Conservation (phyloP, 2,113 vertebrate species). For the Anarhynchus alexandrinus region DNA sequence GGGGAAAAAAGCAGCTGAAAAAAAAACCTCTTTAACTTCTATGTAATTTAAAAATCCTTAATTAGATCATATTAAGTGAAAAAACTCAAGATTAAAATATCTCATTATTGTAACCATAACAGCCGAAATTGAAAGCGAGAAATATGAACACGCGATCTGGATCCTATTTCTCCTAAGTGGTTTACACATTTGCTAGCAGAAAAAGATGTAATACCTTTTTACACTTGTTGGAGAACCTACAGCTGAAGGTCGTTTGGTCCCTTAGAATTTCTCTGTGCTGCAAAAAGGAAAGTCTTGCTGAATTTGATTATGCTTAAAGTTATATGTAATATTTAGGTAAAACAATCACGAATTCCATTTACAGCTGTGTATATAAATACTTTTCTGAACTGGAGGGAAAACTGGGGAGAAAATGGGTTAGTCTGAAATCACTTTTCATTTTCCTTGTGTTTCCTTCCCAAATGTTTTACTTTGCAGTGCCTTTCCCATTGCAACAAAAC, state of each 20-base stretch:
- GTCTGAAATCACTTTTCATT: background rate
- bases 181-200: background rate
- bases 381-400: background rate
- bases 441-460: background rate
- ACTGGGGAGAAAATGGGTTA: background rate
- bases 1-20: background rate
- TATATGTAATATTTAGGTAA: background rate
- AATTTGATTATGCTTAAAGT: background rate
- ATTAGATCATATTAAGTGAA: slow-evolving; percentile 60
- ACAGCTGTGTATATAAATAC: background rate
- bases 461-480: background rate
- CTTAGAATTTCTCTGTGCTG: background rate
- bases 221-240: background rate
- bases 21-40: slow-evolving; percentile 20
- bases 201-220: background rate
- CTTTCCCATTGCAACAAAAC: background rate
- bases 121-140: background rate
- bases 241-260: background rate
- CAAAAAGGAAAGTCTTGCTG: background rate
- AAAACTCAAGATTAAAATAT: slow-evolving; percentile 61
- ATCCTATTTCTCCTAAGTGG: background rate
- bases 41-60: slow-evolving; percentile 52
- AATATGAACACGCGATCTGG: background rate
- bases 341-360: background rate
- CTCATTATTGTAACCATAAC: slow-evolving; percentile 37